Evolutionary conservation across 2,888 invertebrate species (phyloP), one percentile per base, ranked within the genome.

Genomic region (Cheilosia soror): DNA sequence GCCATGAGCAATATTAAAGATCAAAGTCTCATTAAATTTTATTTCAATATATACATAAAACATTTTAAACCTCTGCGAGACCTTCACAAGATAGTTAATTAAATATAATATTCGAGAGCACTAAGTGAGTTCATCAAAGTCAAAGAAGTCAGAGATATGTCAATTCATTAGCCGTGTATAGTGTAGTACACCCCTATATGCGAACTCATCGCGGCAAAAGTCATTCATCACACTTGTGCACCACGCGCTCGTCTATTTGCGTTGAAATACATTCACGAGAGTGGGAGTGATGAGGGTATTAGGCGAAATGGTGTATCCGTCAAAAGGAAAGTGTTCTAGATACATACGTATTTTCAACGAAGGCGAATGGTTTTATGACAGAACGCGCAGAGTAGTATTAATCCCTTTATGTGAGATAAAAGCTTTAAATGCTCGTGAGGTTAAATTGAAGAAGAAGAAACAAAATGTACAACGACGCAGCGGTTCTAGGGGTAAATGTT

Each of bases 371-470:
- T 49, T 66, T 76, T 66, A 66, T 66, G 49, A 47, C 57, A 47
- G 44, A 31, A 42, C 44, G 44, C 42, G 29, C 40, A 40, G 51
- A 47, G 66, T 51, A 47, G 66, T 51, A 76, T 58, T 66, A 76
- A 76, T 76, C 76, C 66, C 58, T 66, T 76, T 66, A 66, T 66
- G 29, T 4, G 20, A 29, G 57, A 81, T 81, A 76, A 82, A 71
- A 71, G 76, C 76, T 76, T 76, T 11, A 49, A 80, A 58, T 47
- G 62, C 69, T 63, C 53, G 40, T 31, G 37, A 37, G 73, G 63
- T 37, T 65, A 47, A 65, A 63, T 55, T 55, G 20, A 58, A 58
- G 42, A 51, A 58, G 49, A 57, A 49, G 40, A 20, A 47, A 72
- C 40, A 42, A 58, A 11, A 31, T 33, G 44, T 47, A 57, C 44